A percentile compares a stretch with the other conserved stretches of the same genome.
Evolutionary conservation across 2,113 vertebrate species (phyloP).

Genomic region (Bombycilla garrulus): DNA sequence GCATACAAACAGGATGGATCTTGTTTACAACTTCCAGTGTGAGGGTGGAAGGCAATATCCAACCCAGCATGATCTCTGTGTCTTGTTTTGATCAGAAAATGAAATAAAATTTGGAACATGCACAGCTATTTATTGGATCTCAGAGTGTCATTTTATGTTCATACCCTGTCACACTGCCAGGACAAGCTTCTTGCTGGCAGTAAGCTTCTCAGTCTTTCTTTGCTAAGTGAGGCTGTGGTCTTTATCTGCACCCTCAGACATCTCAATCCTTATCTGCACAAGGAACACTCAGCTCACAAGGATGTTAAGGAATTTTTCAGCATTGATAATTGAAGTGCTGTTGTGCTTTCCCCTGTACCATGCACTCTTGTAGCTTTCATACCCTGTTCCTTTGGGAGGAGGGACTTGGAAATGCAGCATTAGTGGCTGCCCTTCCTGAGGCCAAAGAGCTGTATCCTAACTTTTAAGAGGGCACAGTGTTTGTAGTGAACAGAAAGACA

Average conservation of each 20-base stretch:
- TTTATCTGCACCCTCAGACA: background rate
- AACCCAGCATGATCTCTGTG: background rate
- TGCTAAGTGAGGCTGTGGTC: background rate
- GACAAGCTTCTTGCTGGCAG: background rate
- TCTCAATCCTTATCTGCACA: background rate
- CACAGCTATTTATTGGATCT: background rate
- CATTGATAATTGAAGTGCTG: background rate
- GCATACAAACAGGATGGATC: background rate
- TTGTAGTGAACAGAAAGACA: background rate
- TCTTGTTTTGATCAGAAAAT: background rate
- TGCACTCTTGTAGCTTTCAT: background rate
- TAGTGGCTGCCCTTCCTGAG: background rate
- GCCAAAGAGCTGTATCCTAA: background rate
- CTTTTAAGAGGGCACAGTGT: background rate
- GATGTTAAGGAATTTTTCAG: background rate
- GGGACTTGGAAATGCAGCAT: background rate
- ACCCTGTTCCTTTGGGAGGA: accelerated
- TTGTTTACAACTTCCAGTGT: background rate
- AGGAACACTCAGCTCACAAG: background rate
- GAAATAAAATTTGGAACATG: background rate
- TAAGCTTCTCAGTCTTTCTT: background rate
- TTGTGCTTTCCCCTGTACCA: background rate
- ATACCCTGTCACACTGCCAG: background rate
- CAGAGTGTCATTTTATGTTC: background rate
- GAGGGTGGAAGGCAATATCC: background rate